Evolutionary conservation across 1,140 invertebrate genomes (phyloP), one percentile per base, ranked within the genome.

Genomic region (Pseudachorutes palmiensis): DNA sequence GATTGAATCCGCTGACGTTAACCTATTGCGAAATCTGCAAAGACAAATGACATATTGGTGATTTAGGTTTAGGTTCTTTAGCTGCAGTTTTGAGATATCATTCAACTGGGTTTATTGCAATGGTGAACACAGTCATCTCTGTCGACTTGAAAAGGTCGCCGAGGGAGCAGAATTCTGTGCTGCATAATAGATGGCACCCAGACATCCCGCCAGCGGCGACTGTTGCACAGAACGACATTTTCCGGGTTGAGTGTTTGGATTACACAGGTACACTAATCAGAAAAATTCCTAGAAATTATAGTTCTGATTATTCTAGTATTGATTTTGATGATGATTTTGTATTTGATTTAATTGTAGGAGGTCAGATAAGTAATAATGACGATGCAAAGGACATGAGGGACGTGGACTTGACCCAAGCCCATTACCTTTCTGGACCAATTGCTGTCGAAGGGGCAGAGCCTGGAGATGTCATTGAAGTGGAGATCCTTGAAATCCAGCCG

Each of bases 391-490:
- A 72, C 33, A 58, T 67, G 9, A 3, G 24, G 22, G 31, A 67
- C 16, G 26, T 31, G 14, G 63, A 72, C 36, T 14, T 67, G 60
- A 51, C 36, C 0, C 1, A 51, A 0, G 28, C 1, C 32, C 70
- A 72, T 26, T 16, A 60, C 12, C 36, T 72, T 0, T 72, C 70
- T 0, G 70, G 70, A 28, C 70, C 70, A 16, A 64, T 72, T 1
- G 28, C 19, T 1, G 51, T 72, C 2, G 67, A 69, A 33, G 67
- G 67, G 2, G 70, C 70, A 16, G 62, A 69, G 41, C 65, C 70
- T 48, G 70, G 70, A 41, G 70, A 72, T 65, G 41, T 33, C 16
- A 45, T 72, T 1, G 70, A 72, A 51, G 70, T 72, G 2, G 70
- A 72, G 45, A 67, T 72, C 51, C 49, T 70, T 0, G 65, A 66